Evolutionary conservation across 2,113 vertebrate genomes (phyloP), one percentile per base, ranked within the genome.

Genomic region (Antechinus flavipes): DNA sequence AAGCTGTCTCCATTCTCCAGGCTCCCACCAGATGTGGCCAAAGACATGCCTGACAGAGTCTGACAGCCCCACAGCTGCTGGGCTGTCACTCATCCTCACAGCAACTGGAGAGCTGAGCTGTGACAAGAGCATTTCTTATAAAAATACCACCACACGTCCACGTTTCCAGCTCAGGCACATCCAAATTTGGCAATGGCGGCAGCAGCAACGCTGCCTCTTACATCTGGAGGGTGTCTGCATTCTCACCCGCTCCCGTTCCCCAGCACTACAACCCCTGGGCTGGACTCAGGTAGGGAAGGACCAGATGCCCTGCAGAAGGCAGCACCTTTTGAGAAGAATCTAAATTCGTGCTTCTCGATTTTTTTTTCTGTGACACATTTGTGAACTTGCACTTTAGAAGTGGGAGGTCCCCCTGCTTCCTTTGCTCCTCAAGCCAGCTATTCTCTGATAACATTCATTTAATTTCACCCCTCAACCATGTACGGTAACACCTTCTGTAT

Each of bases 11-110:
- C 16, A 46, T 30, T 93, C 95, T 96, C 27, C 16, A 42, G 68
- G 68, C n/a, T 42, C 68, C 19, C 68, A 84, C 97, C 97, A 98
- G 98, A 97, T 96, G 95, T 95, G 91, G 92, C 90, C 90, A 95
- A 96, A 54, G 95, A 95, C 95, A 96, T 90, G 94, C 1, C 90
- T 91, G 94, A 94, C 95, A 95, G 95, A 24, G 30, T 94, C 96
- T 94, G 93, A 96, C 1, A 47, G 98, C 97, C 97, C 97, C 97
- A 97, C 96, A 98, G 98, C 98, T 98, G 98, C 96, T 91, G 93
- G 93, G 90, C 95, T 97, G 94, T 97, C 94, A 54, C 96, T 96
- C 95, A 94, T 61, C 97, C 61, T 35, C 94, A 54, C 0, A 11
- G 98, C 98, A 98, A 98, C 97, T 98, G 97, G 98, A 97, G 97